phyloP scores from a whole-genome alignment of 2,888 invertebrate species.

The Erebia aethiops region DNA sequence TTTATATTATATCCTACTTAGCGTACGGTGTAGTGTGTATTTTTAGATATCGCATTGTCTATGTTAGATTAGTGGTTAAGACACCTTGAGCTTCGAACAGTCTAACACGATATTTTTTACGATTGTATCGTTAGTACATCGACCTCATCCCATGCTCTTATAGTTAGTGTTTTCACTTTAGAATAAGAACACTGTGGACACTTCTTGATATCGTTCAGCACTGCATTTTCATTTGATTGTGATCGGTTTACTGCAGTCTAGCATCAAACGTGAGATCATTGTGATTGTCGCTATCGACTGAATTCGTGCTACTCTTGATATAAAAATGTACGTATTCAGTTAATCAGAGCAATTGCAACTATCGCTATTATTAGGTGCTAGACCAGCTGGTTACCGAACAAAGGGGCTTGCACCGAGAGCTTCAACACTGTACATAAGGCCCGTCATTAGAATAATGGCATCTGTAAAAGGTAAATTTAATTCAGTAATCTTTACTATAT shows the following conservation, averaged over 20 bases:
- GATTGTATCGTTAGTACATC: constrained; percentile 60
- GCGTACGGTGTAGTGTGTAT: constrained; percentile 79
- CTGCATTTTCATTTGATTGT: constrained; percentile 45
- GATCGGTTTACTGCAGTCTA: constrained; percentile 30
- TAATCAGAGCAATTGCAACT: not conserved
- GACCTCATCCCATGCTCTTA: constrained; percentile 65
- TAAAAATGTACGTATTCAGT: not conserved
- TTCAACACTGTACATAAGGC: constrained; percentile 69
- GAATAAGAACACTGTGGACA: constrained; percentile 50
- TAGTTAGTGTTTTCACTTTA: constrained; percentile 55
- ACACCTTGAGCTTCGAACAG: constrained; percentile 80
- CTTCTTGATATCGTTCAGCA: constrained; percentile 47
- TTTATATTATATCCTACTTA: constrained; percentile 77
- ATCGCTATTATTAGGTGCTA: not conserved
- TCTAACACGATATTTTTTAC: constrained; percentile 77
- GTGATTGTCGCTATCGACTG: not conserved
- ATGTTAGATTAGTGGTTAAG: constrained; percentile 79
- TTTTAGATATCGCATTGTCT: constrained; percentile 82
- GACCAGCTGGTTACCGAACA: constrained; percentile 18
- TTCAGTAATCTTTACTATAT: constrained; percentile 71
- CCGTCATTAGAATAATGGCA: constrained; percentile 64
- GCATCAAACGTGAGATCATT: not conserved
- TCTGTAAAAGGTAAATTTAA: constrained; percentile 56
- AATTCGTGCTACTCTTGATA: not conserved
- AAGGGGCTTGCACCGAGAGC: constrained; percentile 47